These are phyloP conservation scores for Acheta domesticus DNA, from an alignment of 2,888 invertebrate species.

Conservation along the genomic window DNA sequence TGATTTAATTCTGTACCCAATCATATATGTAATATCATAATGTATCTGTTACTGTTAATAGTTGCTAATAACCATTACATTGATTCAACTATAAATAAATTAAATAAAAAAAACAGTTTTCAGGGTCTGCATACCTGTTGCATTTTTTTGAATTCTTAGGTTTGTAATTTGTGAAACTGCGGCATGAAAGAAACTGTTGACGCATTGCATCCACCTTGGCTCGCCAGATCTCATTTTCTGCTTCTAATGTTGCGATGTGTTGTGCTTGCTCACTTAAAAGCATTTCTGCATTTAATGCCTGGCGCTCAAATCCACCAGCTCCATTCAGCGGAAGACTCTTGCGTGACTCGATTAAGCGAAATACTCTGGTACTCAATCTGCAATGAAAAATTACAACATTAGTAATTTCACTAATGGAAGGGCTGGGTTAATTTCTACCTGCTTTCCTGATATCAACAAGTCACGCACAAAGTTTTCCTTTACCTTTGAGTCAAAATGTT, in stretches of 20 bases:
- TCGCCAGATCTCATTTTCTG: neutral
- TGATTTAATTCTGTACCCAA: too few species aligned
- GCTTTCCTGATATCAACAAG: too few species aligned
- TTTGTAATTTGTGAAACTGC: neutral
- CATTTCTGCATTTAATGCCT: neutral
- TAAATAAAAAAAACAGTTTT: too few species aligned
- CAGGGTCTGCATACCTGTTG: neutral
- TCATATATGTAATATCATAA: too few species aligned
- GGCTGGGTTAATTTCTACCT: too few species aligned
- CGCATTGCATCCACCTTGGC: slow-evolving; percentile 1
- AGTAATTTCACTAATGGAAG: too few species aligned
- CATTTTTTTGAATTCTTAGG: neutral
- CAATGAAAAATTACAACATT: too few species aligned
- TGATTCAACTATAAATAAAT: too few species aligned
- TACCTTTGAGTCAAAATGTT: too few species aligned
- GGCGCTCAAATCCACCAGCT: neutral
- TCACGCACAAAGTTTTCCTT: too few species aligned
- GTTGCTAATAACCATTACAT: too few species aligned
- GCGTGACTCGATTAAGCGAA: neutral
- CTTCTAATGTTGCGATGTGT: neutral
- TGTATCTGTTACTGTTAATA: too few species aligned
- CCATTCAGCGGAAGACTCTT: neutral
- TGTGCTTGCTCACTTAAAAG: neutral
- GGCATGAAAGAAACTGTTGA: neutral
- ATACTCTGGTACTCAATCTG: neutral